These are phyloP conservation scores for Augiades crinisus DNA, from an alignment of 2,888 invertebrate genomes.

Conservation along the genomic window DNA sequence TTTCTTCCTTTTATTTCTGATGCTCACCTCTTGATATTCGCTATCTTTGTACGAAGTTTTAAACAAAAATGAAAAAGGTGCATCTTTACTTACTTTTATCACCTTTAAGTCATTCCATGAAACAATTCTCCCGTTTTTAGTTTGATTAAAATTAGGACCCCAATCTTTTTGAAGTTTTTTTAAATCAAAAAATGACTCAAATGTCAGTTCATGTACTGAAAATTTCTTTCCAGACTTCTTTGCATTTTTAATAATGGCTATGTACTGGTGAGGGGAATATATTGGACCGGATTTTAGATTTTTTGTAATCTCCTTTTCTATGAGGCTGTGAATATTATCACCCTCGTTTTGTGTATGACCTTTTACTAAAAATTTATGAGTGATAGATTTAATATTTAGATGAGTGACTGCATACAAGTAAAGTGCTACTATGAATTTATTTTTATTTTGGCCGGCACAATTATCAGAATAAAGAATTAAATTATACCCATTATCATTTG, in stretches of 20 bases:
- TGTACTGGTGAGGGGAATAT: slow-evolving; percentile 33
- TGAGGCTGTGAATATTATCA: slow-evolving; percentile 27
- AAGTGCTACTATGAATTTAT: slow-evolving; percentile 26
- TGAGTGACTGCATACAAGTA: background rate
- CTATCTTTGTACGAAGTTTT: background rate
- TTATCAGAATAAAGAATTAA: slow-evolving; percentile 33
- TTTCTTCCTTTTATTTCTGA: slow-evolving; percentile 4
- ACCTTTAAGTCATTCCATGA: background rate
- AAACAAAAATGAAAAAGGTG: background rate
- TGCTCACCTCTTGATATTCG: background rate
- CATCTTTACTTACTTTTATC: background rate
- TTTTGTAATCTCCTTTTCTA: slow-evolving; percentile 39
- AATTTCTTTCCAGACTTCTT: background rate
- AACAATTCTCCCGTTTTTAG: background rate
- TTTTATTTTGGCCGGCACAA: slow-evolving; percentile 33
- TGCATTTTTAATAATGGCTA: slow-evolving; percentile 8
- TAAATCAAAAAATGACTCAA: slow-evolving; percentile 16
- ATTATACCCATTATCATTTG: slow-evolving; percentile 24
- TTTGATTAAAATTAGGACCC: slow-evolving; percentile 18
- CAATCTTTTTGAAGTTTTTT: slow-evolving; percentile 23
- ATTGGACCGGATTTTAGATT: slow-evolving; percentile 37
- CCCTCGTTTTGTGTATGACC: slow-evolving; percentile 10
- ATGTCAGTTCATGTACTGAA: background rate
- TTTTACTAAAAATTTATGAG: slow-evolving; percentile 3
- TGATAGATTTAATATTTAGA: slow-evolving; percentile 2